Evolutionary conservation across 2,797 vertebrate genomes (phyloP).

Genomic region (Galagoides demidoff): DNA sequence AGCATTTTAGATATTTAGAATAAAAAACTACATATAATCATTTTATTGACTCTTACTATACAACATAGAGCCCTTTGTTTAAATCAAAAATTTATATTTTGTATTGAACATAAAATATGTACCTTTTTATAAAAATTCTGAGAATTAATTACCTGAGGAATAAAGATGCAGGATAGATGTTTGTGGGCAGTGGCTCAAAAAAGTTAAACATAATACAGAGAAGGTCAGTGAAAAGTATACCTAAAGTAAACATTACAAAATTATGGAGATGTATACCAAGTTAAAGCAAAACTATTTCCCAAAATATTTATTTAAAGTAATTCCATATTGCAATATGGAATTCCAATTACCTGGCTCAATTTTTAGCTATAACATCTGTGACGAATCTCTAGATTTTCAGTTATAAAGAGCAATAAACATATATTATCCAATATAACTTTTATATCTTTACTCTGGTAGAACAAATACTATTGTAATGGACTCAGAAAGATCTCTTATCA

Average conservation of each 20-base stretch:
- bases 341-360: not conserved
- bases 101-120: not conserved
- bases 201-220: no score
- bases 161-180: no score
- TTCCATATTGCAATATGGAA: no score
- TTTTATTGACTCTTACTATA: slow-evolving; percentile 4
- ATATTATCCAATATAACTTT: not conserved
- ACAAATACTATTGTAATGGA: not conserved
- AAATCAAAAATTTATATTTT: not conserved
- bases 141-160: not conserved
- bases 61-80: not conserved
- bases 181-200: no score
- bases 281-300: no score
- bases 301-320: no score
- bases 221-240: no score
- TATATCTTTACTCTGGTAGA: not conserved
- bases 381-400: not conserved
- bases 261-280: no score
- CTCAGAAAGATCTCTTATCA: slow-evolving; percentile 6
- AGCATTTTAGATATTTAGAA: not conserved
- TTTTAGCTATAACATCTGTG: slow-evolving; percentile 12
- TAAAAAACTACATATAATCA: not conserved
- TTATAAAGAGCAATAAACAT: not conserved
- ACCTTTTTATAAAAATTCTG: not conserved
- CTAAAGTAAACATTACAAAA: no score